These are phyloP conservation scores for Lamprologus ornatipinnis DNA, from an alignment of 2,113 vertebrate species.

Conservation along the genomic window DNA sequence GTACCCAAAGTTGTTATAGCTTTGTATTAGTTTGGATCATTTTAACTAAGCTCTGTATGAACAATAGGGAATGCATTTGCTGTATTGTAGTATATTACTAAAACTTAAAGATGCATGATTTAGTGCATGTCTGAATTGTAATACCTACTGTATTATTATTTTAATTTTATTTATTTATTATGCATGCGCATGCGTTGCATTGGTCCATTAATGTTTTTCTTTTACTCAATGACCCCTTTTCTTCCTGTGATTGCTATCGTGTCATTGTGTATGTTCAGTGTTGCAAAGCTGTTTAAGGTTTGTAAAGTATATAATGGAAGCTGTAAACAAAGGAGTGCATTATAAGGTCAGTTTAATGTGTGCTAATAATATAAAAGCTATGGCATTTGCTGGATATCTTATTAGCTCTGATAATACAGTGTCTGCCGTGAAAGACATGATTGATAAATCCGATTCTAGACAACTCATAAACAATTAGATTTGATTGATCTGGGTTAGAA, in stretches of 20 bases:
- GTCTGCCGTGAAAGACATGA: not conserved
- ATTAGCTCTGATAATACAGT: not conserved
- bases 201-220: not conserved
- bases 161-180: not conserved
- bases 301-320: not conserved
- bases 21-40: not conserved
- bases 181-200: not conserved
- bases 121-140: not conserved
- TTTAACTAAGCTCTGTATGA: not conserved
- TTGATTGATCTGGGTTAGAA: not conserved
- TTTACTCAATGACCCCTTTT: not conserved
- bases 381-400: not conserved
- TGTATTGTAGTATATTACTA: not conserved
- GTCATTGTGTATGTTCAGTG: not conserved
- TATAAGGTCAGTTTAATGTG: not conserved
- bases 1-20: not conserved
- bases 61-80: conserved; percentile 5
- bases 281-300: not conserved
- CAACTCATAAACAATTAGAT: not conserved
- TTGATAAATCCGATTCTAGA: not conserved
- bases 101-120: not conserved
- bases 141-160: not conserved
- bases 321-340: not conserved
- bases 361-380: not conserved
- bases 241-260: not conserved